Conservation (phyloP, 2,888 invertebrate species). For the Idaea dimidiata region DNA sequence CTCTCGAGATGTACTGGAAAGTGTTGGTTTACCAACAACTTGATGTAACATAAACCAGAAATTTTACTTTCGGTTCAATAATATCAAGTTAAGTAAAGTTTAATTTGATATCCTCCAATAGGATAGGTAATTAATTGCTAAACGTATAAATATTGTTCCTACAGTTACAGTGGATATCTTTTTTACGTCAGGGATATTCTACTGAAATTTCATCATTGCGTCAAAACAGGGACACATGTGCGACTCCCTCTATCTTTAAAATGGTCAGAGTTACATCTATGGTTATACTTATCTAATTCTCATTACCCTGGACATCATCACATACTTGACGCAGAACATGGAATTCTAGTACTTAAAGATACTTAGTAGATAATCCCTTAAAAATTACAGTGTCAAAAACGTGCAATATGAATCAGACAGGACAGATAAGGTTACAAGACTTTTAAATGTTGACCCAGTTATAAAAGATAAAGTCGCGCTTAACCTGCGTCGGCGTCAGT, state of each 20-base stretch:
- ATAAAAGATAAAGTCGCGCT: background rate
- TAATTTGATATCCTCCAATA: background rate
- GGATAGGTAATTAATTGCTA: background rate
- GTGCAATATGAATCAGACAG: background rate
- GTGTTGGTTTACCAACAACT: background rate
- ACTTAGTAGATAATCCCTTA: background rate
- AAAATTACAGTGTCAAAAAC: background rate
- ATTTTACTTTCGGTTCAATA: background rate
- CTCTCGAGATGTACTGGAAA: background rate
- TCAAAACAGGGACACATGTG: no score
- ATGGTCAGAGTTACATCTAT: no score
- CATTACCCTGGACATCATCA: no score
- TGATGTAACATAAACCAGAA: background rate
- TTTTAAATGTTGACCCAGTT: conserved; percentile 5
- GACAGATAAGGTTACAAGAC: background rate
- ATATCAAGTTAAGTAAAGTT: background rate
- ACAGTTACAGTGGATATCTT: no score
- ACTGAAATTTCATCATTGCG: no score
- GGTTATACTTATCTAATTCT: no score
- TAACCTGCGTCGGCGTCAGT: conserved; percentile 6
- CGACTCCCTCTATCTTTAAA: no score
- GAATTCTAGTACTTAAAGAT: background rate
- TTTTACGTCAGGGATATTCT: no score
- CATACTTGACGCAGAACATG: no score
- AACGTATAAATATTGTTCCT: no score